phyloP scores from a whole-genome alignment of 1,140 invertebrate genomes.

The Pachypsylla venusta region DNA sequence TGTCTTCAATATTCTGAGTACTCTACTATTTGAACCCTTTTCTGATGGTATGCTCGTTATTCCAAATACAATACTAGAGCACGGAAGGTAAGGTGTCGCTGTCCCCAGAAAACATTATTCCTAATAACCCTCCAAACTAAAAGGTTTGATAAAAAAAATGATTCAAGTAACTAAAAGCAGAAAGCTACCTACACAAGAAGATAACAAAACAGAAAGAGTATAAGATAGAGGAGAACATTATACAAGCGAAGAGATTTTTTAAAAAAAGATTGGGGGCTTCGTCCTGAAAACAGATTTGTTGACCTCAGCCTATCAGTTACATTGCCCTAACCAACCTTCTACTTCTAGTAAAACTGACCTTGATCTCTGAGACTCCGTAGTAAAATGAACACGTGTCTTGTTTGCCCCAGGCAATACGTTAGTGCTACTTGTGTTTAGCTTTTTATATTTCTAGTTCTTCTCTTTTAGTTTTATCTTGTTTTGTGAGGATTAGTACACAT shows the following conservation, averaged over 20 bases:
- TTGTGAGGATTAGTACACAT: too few species aligned
- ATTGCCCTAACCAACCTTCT: background rate
- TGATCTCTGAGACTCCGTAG: background rate
- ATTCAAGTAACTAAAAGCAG: background rate
- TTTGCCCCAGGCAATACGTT: background rate
- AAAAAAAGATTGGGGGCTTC: too few species aligned
- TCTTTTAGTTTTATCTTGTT: background rate
- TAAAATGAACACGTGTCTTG: slow-evolving; percentile 7
- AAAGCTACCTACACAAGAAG: too few species aligned
- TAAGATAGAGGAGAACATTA: slow-evolving; percentile 1
- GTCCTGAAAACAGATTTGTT: slow-evolving; percentile 9
- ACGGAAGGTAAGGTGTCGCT: too few species aligned
- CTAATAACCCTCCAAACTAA: too few species aligned
- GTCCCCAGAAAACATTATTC: too few species aligned
- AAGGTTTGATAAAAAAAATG: slow-evolving; percentile 3
- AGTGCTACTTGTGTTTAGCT: slow-evolving; percentile 9
- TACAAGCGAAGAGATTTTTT: too few species aligned
- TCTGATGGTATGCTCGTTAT: too few species aligned
- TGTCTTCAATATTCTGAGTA: too few species aligned
- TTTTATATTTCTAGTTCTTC: slow-evolving; percentile 5
- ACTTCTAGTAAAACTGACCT: slow-evolving; percentile 8
- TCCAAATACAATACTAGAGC: too few species aligned
- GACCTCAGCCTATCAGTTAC: slow-evolving; percentile 9
- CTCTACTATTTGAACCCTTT: too few species aligned
- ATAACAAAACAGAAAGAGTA: background rate